Evolutionary conservation across 1,140 invertebrate genomes (phyloP).

Genomic region (Leptonema lineaticorne): DNA sequence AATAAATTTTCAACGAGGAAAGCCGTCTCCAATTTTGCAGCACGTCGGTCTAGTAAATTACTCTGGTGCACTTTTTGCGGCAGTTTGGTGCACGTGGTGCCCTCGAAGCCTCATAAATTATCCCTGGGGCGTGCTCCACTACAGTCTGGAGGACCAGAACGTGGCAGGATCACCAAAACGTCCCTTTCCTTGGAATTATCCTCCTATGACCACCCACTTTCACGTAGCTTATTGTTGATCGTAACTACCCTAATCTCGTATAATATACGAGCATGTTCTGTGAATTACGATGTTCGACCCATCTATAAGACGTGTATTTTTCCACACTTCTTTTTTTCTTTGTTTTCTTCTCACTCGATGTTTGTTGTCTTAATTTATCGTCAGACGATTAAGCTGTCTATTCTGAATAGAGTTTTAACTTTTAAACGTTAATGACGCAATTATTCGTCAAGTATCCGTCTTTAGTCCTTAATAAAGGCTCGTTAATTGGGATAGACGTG

Average conservation of each 20-base stretch:
- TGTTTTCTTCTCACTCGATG: too few species aligned
- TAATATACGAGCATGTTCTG: neutral
- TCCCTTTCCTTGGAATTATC: neutral
- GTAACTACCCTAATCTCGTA: neutral
- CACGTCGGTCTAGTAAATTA: constrained; percentile 37
- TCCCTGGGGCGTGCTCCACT: constrained; percentile 12
- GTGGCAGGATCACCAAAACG: neutral
- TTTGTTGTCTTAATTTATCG: too few species aligned
- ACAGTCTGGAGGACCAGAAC: neutral
- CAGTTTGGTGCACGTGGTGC: constrained; percentile 30
- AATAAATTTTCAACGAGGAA: constrained; percentile 15
- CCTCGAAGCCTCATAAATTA: constrained; percentile 31
- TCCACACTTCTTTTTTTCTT: too few species aligned
- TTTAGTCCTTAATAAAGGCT: neutral
- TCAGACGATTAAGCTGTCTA: too few species aligned
- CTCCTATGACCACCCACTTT: neutral
- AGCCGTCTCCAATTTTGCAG: constrained; percentile 15
- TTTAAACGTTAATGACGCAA: neutral
- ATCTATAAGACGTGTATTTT: neutral
- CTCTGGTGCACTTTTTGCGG: constrained; percentile 31
- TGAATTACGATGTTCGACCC: neutral
- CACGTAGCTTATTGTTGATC: neutral
- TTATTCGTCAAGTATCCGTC: neutral
- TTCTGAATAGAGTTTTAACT: neutral
- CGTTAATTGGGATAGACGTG: constrained; percentile 12